Conservation (phyloP, 2,797 vertebrate species). For the Aldrovandia affinis region DNA sequence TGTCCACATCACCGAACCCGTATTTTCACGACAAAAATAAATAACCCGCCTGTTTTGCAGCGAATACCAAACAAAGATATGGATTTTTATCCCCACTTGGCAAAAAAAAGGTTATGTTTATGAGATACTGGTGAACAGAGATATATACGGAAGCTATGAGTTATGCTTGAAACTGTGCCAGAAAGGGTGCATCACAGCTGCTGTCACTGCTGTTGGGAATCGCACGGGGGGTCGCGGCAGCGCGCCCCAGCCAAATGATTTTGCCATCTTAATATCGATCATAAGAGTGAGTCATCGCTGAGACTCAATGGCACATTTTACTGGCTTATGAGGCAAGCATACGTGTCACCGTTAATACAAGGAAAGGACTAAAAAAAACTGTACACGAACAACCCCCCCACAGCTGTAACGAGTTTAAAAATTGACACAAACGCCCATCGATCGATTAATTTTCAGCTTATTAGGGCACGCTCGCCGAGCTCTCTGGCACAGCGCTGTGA, state of each 20-base stretch:
- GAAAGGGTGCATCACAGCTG: constrained; percentile 57
- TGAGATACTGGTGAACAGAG: background rate
- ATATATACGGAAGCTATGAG: background rate
- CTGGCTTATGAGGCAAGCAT: background rate
- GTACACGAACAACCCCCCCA: background rate
- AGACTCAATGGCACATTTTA: constrained; percentile 53
- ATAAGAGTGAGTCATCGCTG: constrained; percentile 61
- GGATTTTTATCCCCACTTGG: background rate
- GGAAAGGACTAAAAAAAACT: constrained; percentile 15
- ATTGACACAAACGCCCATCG: background rate
- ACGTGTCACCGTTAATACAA: background rate
- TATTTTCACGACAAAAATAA: background rate
- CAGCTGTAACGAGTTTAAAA: background rate
- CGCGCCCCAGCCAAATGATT: constrained; percentile 40
- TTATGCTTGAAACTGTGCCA: constrained; percentile 36
- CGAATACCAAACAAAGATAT: background rate
- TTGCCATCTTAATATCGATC: constrained; percentile 63
- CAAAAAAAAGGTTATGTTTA: background rate
- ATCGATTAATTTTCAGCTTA: constrained; percentile 9
- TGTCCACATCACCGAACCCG: background rate
- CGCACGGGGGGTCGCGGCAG: constrained; percentile 28
- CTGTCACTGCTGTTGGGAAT: constrained; percentile 47
- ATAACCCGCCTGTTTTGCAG: background rate
- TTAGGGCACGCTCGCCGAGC: background rate
- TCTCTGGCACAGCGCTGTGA: constrained; percentile 16